Evolutionary conservation across 2,888 invertebrate genomes (phyloP).

Genomic region (Pedicia rivosa): DNA sequence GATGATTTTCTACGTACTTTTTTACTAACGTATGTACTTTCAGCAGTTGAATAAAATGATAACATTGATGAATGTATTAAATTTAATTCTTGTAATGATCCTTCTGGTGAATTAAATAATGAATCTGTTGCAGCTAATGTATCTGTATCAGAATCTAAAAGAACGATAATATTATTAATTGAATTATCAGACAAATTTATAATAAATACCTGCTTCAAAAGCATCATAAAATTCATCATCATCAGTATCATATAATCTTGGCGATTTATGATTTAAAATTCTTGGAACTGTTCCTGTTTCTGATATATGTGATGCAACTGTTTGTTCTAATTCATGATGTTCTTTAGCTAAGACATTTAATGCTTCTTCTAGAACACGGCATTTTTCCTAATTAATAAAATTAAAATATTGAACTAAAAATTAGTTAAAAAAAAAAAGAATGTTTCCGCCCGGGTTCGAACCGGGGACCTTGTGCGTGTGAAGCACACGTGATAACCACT

Average conservation of each 20-base stretch:
- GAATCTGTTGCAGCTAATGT: conserved; percentile 22
- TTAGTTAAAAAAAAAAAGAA: conserved; percentile 10
- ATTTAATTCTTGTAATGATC: conserved; percentile 13
- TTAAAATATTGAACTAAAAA: conserved; percentile 3
- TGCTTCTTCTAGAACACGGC: conserved; percentile 48
- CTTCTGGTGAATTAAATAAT: conserved; percentile 14
- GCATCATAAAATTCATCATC: conserved; percentile 30
- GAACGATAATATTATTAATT: not conserved
- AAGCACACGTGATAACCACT: conserved; percentile 34
- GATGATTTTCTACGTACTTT: conserved; percentile 10
- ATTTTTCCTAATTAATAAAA: conserved; percentile 32
- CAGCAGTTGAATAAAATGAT: conserved; percentile 1
- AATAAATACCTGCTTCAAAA: conserved; percentile 22
- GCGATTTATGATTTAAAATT: conserved; percentile 17
- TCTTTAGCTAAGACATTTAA: conserved; percentile 48
- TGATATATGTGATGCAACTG: conserved; percentile 41
- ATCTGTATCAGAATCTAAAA: conserved; percentile 33
- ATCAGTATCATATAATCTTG: conserved; percentile 24
- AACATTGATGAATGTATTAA: conserved; percentile 3
- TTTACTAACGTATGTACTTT: conserved; percentile 7
- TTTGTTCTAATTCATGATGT: conserved; percentile 49
- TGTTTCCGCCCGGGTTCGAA: conserved; percentile 33
- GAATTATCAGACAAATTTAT: not conserved
- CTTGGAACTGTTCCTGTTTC: conserved; percentile 13
- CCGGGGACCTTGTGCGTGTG: conserved; percentile 35